Evolutionary conservation across 2,888 invertebrate species (phyloP).

Genomic region (Anticlea derivata): DNA sequence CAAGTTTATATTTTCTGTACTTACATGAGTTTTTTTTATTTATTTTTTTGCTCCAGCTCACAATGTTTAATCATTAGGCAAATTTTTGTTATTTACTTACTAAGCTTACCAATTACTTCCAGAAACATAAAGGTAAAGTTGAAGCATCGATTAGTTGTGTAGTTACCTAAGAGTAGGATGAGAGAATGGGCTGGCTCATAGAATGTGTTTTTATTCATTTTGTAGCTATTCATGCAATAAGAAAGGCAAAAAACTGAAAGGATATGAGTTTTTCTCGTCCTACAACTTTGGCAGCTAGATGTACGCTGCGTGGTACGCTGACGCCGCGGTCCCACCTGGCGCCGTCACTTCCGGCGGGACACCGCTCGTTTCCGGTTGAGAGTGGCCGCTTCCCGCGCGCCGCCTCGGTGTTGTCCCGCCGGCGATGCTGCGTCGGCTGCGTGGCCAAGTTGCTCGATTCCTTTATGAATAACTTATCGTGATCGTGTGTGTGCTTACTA

Average conservation of each 20-base stretch:
- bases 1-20: no score
- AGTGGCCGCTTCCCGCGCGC: slow-evolving; percentile 25
- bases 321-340: background rate
- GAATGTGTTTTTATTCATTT: background rate
- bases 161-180: no score
- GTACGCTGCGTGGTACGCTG: slow-evolving; percentile 20
- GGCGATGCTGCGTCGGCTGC: slow-evolving; percentile 56
- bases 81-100: no score
- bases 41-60: no score
- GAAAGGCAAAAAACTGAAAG: background rate
- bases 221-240: background rate
- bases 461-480: slow-evolving; percentile 60
- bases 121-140: no score
- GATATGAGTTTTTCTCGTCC: slow-evolving; percentile 28
- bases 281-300: slow-evolving; percentile 18
- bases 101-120: no score
- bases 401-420: slow-evolving; percentile 29
- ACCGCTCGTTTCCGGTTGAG: slow-evolving; percentile 6
- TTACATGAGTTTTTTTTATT: no score
- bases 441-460: slow-evolving; percentile 66
- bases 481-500: background rate
- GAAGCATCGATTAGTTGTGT: no score
- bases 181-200: background rate
- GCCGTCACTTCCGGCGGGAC: slow-evolving; percentile 1
- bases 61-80: no score